Percentiles rank a stretch among this genome's conserved stretches.
phyloP scores from a whole-genome alignment of 2,888 invertebrate species.

The Drosophila diplacantha region DNA sequence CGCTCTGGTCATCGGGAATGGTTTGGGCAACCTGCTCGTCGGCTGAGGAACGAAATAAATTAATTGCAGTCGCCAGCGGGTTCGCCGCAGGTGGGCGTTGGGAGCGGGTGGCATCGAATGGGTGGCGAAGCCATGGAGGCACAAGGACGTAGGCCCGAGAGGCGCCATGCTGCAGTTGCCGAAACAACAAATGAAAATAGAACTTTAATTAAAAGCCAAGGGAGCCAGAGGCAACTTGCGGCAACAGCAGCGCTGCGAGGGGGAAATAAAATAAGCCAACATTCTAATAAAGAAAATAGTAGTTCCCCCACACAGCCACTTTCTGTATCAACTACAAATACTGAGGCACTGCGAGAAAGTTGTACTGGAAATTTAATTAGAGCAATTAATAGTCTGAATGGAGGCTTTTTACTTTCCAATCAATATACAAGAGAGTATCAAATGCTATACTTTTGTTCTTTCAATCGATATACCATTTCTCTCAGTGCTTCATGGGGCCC shows the following conservation, averaged over 20 bases:
- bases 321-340: constrained; percentile 6
- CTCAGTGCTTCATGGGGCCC: constrained; percentile 10
- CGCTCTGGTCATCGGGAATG: constrained; percentile 25
- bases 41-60: constrained; percentile 50
- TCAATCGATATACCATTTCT: background rate
- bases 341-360: background rate
- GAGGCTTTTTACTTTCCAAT: background rate
- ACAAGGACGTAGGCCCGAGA: constrained; percentile 27
- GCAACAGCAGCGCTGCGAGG: constrained; percentile 11
- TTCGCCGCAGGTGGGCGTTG: constrained; percentile 57
- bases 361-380: fast-evolving
- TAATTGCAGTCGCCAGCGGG: constrained; percentile 61
- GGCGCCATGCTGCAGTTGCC: constrained; percentile 53
- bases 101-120: constrained; percentile 3
- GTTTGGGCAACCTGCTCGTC: constrained; percentile 50
- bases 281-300: constrained; percentile 50
- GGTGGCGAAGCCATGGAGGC: constrained; percentile 13
- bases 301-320: constrained; percentile 11
- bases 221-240: constrained; percentile 21
- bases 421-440: background rate
- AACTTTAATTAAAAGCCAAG: constrained; percentile 64
- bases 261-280: constrained; percentile 37
- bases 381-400: no score
- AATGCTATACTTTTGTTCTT: background rate
- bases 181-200: constrained; percentile 65